Conservation (phyloP, 1,140 invertebrate genomes). For the Hetaerina americana region DNA sequence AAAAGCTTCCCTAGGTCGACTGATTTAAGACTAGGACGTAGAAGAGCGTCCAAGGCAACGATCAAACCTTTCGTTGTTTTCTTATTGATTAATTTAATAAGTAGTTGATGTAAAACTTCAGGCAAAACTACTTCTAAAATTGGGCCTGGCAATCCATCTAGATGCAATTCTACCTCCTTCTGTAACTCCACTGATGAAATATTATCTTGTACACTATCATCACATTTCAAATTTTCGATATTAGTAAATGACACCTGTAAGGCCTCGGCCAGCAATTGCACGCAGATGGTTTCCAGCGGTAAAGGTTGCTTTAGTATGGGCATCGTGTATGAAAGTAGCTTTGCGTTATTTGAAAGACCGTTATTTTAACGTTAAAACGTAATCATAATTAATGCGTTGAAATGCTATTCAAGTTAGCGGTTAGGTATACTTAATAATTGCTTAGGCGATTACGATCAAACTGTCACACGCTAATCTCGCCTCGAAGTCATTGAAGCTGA, state of each 20-base stretch:
- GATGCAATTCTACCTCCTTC: background rate
- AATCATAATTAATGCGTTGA: too few relatives aligned
- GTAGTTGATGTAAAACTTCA: background rate
- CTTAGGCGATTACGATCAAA: too few relatives aligned
- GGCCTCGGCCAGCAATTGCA: background rate
- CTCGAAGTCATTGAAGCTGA: too few relatives aligned
- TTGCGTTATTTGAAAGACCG: too few relatives aligned
- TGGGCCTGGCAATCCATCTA: background rate
- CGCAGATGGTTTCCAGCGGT: background rate
- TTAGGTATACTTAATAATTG: too few relatives aligned
- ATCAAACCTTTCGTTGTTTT: background rate
- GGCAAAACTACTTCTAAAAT: background rate
- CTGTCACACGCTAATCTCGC: too few relatives aligned
- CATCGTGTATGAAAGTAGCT: too few relatives aligned
- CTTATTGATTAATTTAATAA: background rate
- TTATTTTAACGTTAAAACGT: too few relatives aligned
- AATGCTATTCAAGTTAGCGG: too few relatives aligned
- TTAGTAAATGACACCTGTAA: background rate
- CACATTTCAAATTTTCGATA: background rate
- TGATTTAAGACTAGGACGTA: background rate
- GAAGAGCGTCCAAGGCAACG: background rate
- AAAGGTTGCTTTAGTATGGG: background rate
- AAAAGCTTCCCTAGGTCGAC: background rate
- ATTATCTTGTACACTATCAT: background rate
- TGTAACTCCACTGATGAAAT: background rate